These are phyloP conservation scores for Acholoe squamosa DNA, from an alignment of 2,888 invertebrate genomes.

Conservation along the genomic window DNA sequence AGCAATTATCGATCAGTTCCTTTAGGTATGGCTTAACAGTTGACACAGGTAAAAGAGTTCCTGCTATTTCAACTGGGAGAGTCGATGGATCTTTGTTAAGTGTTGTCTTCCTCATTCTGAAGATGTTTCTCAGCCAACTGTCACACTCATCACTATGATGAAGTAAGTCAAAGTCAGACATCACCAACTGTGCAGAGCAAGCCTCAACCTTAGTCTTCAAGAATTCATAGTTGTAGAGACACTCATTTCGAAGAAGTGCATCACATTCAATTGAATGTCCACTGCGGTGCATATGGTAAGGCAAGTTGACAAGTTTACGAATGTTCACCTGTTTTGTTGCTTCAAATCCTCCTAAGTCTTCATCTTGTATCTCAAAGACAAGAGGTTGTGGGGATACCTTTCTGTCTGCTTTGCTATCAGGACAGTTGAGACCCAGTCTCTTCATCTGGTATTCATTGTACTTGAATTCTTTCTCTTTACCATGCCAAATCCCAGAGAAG, in stretches of 20 bases:
- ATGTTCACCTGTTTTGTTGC: conserved; percentile 70
- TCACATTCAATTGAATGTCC: conserved; percentile 89
- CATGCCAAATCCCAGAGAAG: conserved; percentile 76
- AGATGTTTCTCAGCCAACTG: neutral
- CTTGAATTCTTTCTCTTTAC: conserved; percentile 73
- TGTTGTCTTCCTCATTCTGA: conserved; percentile 21
- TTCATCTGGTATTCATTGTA: conserved; percentile 70
- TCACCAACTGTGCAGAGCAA: conserved; percentile 95
- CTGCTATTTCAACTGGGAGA: conserved; percentile 95
- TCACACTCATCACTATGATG: conserved; percentile 89
- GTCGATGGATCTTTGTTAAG: conserved; percentile 94
- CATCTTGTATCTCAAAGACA: conserved; percentile 68
- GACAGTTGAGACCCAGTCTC: conserved; percentile 69
- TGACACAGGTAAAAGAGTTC: conserved; percentile 92
- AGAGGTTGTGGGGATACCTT: conserved; percentile 76
- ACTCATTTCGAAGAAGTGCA: conserved; percentile 87
- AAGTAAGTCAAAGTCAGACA: conserved; percentile 89
- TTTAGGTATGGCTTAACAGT: conserved; percentile 83
- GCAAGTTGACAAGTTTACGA: conserved; percentile 77
- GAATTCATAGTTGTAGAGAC: conserved; percentile 98
- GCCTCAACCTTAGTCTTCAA: conserved; percentile 95
- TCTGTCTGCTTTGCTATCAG: conserved; percentile 72
- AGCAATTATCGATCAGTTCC: conserved; percentile 91
- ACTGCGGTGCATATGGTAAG: conserved; percentile 73
- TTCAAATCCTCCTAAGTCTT: neutral